Base-by-base conservation (phyloP, 2,888 invertebrate species). In the Teleogryllus oceanicus region DNA sequence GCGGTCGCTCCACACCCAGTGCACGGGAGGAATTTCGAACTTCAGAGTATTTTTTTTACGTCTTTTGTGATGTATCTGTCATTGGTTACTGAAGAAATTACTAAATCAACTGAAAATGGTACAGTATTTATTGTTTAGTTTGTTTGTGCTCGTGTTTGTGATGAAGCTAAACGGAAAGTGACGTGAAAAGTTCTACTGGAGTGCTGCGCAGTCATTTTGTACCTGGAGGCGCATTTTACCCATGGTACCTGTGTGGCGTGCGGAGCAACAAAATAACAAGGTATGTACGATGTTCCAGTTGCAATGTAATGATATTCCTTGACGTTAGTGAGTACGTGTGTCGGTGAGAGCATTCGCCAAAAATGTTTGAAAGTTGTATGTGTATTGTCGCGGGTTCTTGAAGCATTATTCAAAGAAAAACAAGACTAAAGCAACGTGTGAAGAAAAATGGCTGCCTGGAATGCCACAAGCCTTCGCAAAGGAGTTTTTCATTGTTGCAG, bases 201-300 rank as follows among this genome's bases (percentile, higher is more conserved):
- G 79, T 79, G 79, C 79, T 79, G 79, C 76, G 75, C 79, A 79
- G 79, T 76, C 51, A 21, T 51, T 79, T 76, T 21, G 37, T 76
- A 79, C 76, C 79, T 76, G 49, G 76, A 79, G 79, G 79, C 79
- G 76, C 50, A 51, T 79, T 51, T 79, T 51, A 76, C 76, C 76
- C 51, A 24, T 79, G 76, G 75, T 79, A 79, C 79, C 79, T 79
- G 79, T 79, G 18, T 51, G 76, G 51, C 76, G 76, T 51, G 24
- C 50, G 62, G 62, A 62, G 50, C 79, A 79, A 51, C 79, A 79
- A 76, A 49, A 78, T 50, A 49, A 49, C 18, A 78, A 78, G 78
- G 78, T 78, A 78, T 78, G 78, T 78, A 75, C 78, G 37, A 37
- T 37, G 37, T 37, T 37, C 37, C 37, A 37, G 5, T 37, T 37